phyloP scores from a whole-genome alignment of 2,113 vertebrate species.

The Lates calcarifer region DNA sequence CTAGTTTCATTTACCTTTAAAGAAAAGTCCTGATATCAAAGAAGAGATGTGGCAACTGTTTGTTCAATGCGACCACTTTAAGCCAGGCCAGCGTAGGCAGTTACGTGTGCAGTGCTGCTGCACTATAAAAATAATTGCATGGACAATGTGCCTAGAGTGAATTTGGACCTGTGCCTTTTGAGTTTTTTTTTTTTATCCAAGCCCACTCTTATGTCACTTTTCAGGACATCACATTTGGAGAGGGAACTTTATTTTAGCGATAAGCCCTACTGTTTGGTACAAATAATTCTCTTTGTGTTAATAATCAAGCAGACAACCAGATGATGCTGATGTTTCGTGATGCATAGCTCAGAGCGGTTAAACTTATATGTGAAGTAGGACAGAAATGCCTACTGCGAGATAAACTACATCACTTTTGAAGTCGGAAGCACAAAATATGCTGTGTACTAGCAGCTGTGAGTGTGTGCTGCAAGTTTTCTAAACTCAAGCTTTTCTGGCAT shows the following conservation, averaged over 20 bases:
- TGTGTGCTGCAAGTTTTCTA: constrained; percentile 43
- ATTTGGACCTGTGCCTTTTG: constrained; percentile 58
- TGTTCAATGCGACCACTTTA: neutral
- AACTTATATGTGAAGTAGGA: constrained; percentile 46
- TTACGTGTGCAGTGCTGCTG: constrained; percentile 24
- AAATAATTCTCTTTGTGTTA: constrained; percentile 41
- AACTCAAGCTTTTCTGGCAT: constrained; percentile 42
- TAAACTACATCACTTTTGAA: constrained; percentile 51
- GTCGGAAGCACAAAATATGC: constrained; percentile 15
- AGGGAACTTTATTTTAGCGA: constrained; percentile 35
- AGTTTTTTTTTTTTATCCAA: neutral
- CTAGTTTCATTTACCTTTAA: constrained; percentile 11
- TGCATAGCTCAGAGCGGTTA: constrained; percentile 37
- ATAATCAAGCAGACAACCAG: constrained; percentile 28
- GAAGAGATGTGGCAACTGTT: neutral
- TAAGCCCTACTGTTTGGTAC: constrained; percentile 25
- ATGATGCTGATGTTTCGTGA: constrained; percentile 59
- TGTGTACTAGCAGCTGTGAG: neutral
- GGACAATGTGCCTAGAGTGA: constrained; percentile 46
- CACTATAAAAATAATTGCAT: constrained; percentile 29
- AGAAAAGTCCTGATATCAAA: neutral
- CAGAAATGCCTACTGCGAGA: constrained; percentile 46
- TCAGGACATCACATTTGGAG: constrained; percentile 47
- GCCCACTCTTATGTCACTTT: constrained; percentile 47
- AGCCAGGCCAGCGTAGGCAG: neutral